A percentile compares a stretch with the other conserved stretches of the same genome.
Evolutionary conservation across 2,113 vertebrate genomes (phyloP).

Genomic region (Mugil cephalus): DNA sequence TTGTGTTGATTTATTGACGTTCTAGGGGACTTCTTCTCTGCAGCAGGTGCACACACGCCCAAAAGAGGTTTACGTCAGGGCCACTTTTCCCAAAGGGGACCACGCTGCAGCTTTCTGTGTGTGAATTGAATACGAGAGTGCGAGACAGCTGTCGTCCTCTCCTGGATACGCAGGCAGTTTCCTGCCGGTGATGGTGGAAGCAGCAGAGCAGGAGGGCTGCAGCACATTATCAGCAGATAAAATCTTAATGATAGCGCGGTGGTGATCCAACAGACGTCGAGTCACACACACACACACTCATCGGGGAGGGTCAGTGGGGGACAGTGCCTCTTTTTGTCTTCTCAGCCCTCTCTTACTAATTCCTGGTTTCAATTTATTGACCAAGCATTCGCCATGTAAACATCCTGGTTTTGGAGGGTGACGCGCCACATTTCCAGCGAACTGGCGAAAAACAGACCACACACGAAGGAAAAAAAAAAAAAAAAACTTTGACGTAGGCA

Average conservation of each 20-base stretch:
- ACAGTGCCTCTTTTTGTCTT: neutral
- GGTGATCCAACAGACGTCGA: neutral
- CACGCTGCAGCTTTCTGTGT: conserved; percentile 16
- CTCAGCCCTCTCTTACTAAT: neutral
- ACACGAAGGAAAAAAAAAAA: conserved; percentile 38
- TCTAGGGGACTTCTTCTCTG: neutral
- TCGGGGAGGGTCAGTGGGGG: neutral
- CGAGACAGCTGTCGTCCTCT: conserved; percentile 57
- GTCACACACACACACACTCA: neutral
- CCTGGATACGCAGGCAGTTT: conserved; percentile 42
- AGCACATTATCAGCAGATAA: neutral
- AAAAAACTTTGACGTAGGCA: conserved; percentile 35
- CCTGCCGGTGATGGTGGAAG: conserved; percentile 41
- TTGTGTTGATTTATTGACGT: conserved; percentile 5
- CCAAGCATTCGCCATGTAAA: neutral
- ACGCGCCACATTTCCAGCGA: conserved; percentile 44
- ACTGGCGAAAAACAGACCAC: conserved; percentile 22
- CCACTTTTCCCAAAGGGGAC: conserved; percentile 19
- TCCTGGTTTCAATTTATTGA: conserved; percentile 16
- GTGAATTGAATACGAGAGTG: conserved; percentile 24
- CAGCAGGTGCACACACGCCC: neutral
- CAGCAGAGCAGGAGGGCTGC: conserved; percentile 8
- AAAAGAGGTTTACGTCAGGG: conserved; percentile 28
- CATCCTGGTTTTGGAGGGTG: conserved; percentile 8
- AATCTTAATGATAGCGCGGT: neutral